Evolutionary conservation across 2,797 vertebrate genomes (phyloP).

Genomic region (Xenopus petersii): DNA sequence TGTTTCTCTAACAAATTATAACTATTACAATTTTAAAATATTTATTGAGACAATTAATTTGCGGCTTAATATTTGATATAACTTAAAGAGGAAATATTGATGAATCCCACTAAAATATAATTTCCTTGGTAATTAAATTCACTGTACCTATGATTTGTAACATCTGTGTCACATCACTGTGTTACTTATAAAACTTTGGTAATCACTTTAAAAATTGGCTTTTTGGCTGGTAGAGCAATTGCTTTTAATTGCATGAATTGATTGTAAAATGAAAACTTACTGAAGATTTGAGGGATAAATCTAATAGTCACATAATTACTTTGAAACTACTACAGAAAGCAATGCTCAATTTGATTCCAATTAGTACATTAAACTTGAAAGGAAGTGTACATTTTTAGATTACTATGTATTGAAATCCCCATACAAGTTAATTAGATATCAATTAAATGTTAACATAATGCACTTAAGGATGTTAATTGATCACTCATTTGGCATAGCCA

Average conservation of each 20-base stretch:
- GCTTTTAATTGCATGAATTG: conserved; percentile 67
- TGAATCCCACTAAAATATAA: conserved; percentile 33
- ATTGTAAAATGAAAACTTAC: conserved; percentile 62
- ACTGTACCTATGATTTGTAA: conserved; percentile 44
- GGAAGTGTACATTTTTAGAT: conserved; percentile 57
- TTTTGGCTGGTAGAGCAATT: conserved; percentile 60
- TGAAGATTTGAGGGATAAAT: conserved; percentile 67
- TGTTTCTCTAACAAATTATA: conserved; percentile 36
- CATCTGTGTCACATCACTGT: conserved; percentile 45
- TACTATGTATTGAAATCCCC: conserved; percentile 46
- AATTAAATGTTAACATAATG: conserved; percentile 62
- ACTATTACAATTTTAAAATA: conserved; percentile 41
- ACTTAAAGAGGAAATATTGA: conserved; percentile 41
- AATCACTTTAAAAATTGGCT: conserved; percentile 53
- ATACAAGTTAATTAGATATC: conserved; percentile 60
- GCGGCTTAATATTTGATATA: conserved; percentile 35
- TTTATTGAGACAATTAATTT: conserved; percentile 42
- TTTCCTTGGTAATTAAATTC: conserved; percentile 51
- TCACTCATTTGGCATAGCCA: conserved; percentile 58
- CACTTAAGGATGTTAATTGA: conserved; percentile 58
- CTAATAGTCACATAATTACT: conserved; percentile 69
- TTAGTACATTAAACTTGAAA: conserved; percentile 60
- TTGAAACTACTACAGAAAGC: conserved; percentile 68
- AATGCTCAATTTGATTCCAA: conserved; percentile 63
- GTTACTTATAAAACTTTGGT: conserved; percentile 56